These are phyloP conservation scores for Hemithea aestivaria DNA, from an alignment of 2,888 invertebrate species.

Conservation along the genomic window DNA sequence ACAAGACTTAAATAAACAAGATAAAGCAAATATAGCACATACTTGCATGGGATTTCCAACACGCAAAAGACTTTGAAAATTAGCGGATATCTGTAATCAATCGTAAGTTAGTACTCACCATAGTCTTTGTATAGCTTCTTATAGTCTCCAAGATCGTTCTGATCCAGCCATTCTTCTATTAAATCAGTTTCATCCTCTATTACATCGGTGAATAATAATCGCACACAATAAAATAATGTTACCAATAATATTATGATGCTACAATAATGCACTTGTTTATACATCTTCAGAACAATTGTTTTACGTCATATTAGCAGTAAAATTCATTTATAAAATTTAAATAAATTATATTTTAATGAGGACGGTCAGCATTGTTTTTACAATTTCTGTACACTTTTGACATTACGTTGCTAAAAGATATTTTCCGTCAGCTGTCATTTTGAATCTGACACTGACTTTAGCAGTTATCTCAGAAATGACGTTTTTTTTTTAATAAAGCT, in stretches of 20 bases:
- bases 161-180: conserved; percentile 87
- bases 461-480: too few relatives aligned
- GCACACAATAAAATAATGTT: conserved; percentile 55
- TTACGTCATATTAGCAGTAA: conserved; percentile 48
- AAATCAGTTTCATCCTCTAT: conserved; percentile 78
- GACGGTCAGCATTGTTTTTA: conserved; percentile 25
- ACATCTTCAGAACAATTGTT: conserved; percentile 46
- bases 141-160: conserved; percentile 84
- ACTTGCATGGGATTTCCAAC: too few relatives aligned
- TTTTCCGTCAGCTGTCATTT: too few relatives aligned
- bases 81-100: background rate
- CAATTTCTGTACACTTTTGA: background rate
- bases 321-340: conserved; percentile 23
- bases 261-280: conserved; percentile 54
- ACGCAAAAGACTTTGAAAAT: background rate
- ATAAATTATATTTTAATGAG: conserved; percentile 26
- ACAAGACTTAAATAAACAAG: too few relatives aligned
- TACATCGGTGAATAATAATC: conserved; percentile 57
- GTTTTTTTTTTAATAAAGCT: too few relatives aligned
- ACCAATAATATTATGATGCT: conserved; percentile 54
- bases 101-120: conserved; percentile 76
- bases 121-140: conserved; percentile 84
- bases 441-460: too few relatives aligned
- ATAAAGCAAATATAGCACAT: too few relatives aligned
- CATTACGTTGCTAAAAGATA: too few relatives aligned